These are phyloP conservation scores for Siniperca obscura DNA, from an alignment of 2,797 vertebrate species.

Conservation along the genomic window DNA sequence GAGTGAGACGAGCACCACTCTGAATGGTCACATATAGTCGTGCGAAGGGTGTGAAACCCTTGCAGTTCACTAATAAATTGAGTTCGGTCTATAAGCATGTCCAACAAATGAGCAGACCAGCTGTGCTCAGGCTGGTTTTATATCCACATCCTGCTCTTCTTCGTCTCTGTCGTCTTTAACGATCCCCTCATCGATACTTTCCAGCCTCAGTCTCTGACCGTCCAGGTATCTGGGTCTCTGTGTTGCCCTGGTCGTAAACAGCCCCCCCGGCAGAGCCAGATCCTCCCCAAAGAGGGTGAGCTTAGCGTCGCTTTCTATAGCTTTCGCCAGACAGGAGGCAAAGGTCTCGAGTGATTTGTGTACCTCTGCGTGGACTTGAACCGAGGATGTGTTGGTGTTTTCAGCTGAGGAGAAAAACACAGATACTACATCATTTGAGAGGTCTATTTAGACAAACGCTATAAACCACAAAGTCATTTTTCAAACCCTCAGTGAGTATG, in stretches of 20 bases:
- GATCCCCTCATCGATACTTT: conserved; percentile 97
- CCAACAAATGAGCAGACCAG: conserved; percentile 16
- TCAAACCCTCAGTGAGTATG: neutral
- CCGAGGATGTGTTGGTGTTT: conserved; percentile 61
- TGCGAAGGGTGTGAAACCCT: conserved; percentile 6
- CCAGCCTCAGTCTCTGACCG: conserved; percentile 91
- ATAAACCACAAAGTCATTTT: neutral
- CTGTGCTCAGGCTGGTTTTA: conserved; percentile 57
- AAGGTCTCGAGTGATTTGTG: conserved; percentile 94
- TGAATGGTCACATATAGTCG: neutral
- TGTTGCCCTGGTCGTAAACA: conserved; percentile 75
- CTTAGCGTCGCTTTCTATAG: conserved; percentile 95
- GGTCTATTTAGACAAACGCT: neutral
- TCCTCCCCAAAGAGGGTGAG: conserved; percentile 92
- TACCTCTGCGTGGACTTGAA: conserved; percentile 90
- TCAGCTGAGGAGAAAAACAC: conserved; percentile 62
- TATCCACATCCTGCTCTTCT: conserved; percentile 68
- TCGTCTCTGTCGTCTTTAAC: conserved; percentile 84
- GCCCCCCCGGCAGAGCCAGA: conserved; percentile 76
- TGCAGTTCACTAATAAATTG: conserved; percentile 10
- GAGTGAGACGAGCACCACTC: neutral
- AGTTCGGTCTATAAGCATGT: conserved; percentile 1
- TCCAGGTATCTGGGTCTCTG: conserved; percentile 86
- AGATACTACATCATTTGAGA: neutral
- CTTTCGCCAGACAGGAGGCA: conserved; percentile 92